These are phyloP conservation scores for Sylvietta virens DNA, from an alignment of 2,113 vertebrate species.

Conservation along the genomic window DNA sequence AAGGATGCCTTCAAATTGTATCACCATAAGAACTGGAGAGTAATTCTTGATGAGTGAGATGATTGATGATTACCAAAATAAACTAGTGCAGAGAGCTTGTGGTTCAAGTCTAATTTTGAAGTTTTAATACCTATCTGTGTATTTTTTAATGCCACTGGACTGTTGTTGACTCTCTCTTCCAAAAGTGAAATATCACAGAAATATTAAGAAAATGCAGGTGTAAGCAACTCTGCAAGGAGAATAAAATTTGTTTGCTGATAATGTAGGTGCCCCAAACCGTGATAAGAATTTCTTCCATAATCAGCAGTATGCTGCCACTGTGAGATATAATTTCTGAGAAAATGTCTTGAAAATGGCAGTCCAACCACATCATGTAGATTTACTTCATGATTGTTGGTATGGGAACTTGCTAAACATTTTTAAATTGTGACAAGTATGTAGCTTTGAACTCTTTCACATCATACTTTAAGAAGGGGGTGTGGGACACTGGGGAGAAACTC, in stretches of 20 bases:
- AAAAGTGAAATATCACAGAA: not conserved
- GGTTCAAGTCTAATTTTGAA: not conserved
- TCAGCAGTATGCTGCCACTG: not conserved
- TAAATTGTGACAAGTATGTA: not conserved
- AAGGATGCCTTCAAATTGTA: not conserved
- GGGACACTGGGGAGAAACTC: rapidly evolving
- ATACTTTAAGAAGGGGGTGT: not conserved
- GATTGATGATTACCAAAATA: not conserved
- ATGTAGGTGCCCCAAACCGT: not conserved
- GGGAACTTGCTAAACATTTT: not conserved
- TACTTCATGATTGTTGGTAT: not conserved
- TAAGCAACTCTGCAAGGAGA: not conserved
- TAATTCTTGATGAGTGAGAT: not conserved
- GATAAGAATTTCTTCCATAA: not conserved
- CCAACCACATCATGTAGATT: not conserved
- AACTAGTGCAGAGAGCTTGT: not conserved
- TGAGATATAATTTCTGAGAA: not conserved
- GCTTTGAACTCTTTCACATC: not conserved
- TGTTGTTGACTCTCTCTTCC: not conserved
- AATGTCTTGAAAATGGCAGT: not conserved
- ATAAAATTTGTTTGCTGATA: not conserved
- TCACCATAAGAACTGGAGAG: not conserved
- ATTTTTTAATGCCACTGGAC: not conserved
- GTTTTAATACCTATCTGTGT: not conserved
- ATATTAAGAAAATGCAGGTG: not conserved